Percentiles rank a stretch among this genome's conserved stretches.
Evolutionary conservation across 2,797 vertebrate genomes (phyloP).

Genomic region (Zenarchopterus dispar): DNA sequence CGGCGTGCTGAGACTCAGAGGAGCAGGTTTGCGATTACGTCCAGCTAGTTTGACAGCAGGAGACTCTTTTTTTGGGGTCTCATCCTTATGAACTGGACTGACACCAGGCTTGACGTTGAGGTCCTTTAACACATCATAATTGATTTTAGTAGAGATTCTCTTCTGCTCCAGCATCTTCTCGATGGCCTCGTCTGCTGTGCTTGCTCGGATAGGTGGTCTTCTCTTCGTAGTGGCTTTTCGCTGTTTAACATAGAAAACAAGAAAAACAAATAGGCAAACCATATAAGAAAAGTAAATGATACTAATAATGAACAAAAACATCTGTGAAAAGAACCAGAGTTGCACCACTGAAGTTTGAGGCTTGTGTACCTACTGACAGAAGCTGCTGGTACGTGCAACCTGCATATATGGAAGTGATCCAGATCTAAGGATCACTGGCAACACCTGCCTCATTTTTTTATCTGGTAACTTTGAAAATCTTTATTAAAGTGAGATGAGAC

Average conservation of each 20-base stretch:
- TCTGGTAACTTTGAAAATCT: too few relatives aligned
- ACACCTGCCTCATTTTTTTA: too few relatives aligned
- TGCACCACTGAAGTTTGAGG: too few relatives aligned
- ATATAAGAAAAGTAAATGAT: too few relatives aligned
- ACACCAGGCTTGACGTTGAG: constrained; percentile 83
- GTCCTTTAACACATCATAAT: constrained; percentile 95
- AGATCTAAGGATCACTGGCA: too few relatives aligned
- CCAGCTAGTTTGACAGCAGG: constrained; percentile 59
- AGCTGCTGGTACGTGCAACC: too few relatives aligned
- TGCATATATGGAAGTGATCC: too few relatives aligned
- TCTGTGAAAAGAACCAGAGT: too few relatives aligned
- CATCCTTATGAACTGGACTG: constrained; percentile 67
- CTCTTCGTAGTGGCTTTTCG: constrained; percentile 82
- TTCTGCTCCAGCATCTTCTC: constrained; percentile 98
- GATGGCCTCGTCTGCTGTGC: constrained; percentile 94
- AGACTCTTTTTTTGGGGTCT: constrained; percentile 65
- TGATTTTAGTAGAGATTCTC: constrained; percentile 96
- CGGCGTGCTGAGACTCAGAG: constrained; percentile 79
- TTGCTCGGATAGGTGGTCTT: constrained; percentile 87
- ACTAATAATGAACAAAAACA: too few relatives aligned
- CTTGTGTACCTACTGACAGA: too few relatives aligned
- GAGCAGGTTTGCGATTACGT: constrained; percentile 69
- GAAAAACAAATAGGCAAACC: too few relatives aligned
- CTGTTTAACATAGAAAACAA: constrained; percentile 60
- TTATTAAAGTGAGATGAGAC: too few relatives aligned